phyloP scores from a whole-genome alignment of 2,888 invertebrate genomes.

The Dicroscelio sp. region DNA sequence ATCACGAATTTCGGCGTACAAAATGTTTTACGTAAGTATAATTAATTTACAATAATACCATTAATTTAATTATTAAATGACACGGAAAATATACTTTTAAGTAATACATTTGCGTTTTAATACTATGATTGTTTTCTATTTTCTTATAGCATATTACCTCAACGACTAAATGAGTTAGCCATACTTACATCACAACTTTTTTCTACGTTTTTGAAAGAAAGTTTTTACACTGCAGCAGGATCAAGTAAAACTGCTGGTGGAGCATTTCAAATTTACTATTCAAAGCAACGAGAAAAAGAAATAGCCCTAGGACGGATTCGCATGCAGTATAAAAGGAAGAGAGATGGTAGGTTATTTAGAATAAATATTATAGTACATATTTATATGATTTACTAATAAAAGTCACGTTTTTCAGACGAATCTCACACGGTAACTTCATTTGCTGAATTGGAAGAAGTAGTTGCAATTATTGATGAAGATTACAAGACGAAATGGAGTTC shows the following conservation, averaged over 20 bases:
- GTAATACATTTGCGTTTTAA: too few species aligned
- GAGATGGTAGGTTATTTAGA: background rate
- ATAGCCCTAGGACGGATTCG: background rate
- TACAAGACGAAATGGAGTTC: conserved; percentile 30
- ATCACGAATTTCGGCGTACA: background rate
- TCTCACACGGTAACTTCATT: too few species aligned
- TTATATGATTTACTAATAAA: too few species aligned
- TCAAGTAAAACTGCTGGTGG: conserved; percentile 11
- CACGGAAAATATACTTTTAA: too few species aligned
- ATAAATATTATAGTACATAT: background rate
- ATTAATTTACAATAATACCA: background rate
- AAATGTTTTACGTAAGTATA: background rate
- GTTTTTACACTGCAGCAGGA: background rate
- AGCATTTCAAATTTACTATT: conserved; percentile 13
- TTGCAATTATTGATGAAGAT: conserved; percentile 8
- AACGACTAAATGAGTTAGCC: background rate
- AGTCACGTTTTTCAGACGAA: too few species aligned
- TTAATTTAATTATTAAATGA: too few species aligned
- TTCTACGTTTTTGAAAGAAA: background rate
- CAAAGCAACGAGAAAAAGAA: conserved; percentile 27
- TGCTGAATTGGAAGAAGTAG: conserved; percentile 6
- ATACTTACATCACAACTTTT: background rate
- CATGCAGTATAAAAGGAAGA: background rate
- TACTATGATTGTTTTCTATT: too few species aligned
- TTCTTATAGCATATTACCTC: too few species aligned